Conservation (phyloP, 2,797 vertebrate genomes). For the Melanotaenia nigrans region DNA sequence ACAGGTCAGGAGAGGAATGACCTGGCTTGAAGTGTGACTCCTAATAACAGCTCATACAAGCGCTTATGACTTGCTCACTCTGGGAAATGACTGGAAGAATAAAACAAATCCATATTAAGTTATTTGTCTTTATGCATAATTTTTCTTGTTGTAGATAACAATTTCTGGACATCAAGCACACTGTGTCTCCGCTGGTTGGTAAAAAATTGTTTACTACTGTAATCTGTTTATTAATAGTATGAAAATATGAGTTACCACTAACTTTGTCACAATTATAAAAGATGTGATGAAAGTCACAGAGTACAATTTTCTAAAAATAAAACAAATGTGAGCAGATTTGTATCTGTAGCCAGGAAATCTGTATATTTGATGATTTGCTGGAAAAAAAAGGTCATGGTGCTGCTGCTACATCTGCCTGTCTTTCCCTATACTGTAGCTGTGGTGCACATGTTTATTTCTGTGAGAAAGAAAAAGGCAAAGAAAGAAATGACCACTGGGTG, state of each 20-base stretch:
- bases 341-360: not conserved
- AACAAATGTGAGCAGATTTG: not conserved
- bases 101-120: not conserved
- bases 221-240: not conserved
- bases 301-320: not conserved
- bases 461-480: conserved; percentile 32
- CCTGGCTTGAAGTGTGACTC: conserved; percentile 50
- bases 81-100: conserved; percentile 10
- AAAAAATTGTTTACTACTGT: not conserved
- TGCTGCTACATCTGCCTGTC: not conserved
- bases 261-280: not conserved
- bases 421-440: not conserved
- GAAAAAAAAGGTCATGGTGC: not conserved
- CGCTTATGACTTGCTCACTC: conserved; percentile 1
- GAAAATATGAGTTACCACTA: not conserved
- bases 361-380: not conserved
- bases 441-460: not conserved
- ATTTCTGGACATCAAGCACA: not conserved
- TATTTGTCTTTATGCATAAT: not conserved
- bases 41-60: conserved; percentile 31
- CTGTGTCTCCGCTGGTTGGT: not conserved
- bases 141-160: not conserved
- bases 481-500: conserved; percentile 78
- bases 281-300: not conserved
- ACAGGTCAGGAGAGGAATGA: conserved; percentile 39